These are phyloP conservation scores for Drosophila demipolita DNA, from an alignment of 2,888 invertebrate genomes.

Conservation along the genomic window DNA sequence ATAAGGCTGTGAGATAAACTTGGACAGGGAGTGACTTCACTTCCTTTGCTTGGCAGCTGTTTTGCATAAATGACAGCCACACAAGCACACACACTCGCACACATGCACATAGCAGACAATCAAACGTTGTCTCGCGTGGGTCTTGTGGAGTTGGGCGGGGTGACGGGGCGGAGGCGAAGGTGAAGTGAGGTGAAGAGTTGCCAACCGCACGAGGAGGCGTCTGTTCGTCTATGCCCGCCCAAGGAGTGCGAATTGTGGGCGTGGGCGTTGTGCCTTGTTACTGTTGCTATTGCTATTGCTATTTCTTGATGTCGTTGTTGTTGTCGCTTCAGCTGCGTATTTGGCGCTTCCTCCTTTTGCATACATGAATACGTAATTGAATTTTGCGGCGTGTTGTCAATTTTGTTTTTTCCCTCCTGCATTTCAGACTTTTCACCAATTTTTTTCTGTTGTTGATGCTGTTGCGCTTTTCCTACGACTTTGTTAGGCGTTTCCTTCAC, in stretches of 20 bases:
- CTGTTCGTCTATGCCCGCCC: slow-evolving; percentile 56
- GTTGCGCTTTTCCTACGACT: slow-evolving; percentile 54
- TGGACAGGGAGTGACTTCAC: slow-evolving; percentile 62
- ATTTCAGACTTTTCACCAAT: slow-evolving; percentile 28
- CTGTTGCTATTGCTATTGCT: slow-evolving; percentile 22
- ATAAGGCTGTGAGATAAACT: slow-evolving; percentile 72
- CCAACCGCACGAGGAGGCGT: slow-evolving; percentile 59
- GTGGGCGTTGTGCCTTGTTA: slow-evolving; percentile 37
- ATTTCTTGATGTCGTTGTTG: slow-evolving; percentile 29
- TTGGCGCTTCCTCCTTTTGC: slow-evolving; percentile 75
- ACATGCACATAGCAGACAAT: slow-evolving; percentile 51
- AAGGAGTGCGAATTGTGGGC: slow-evolving; percentile 44
- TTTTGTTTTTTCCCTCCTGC: slow-evolving; percentile 73
- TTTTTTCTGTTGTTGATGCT: slow-evolving; percentile 30
- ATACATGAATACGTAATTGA: slow-evolving; percentile 80
- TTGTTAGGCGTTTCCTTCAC: slow-evolving; percentile 43
- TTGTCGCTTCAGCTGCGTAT: slow-evolving; percentile 58
- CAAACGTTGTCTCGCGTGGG: slow-evolving; percentile 55
- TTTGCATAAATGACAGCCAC: slow-evolving; percentile 74
- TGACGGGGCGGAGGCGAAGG: not conserved
- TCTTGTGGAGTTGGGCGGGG: not conserved
- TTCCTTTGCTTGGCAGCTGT: slow-evolving; percentile 74
- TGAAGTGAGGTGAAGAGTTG: slow-evolving; percentile 31
- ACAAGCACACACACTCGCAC: slow-evolving; percentile 32
- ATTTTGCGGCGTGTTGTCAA: slow-evolving; percentile 79